phyloP scores from a whole-genome alignment of 2,888 invertebrate genomes.

The Cyaniris semiargus region DNA sequence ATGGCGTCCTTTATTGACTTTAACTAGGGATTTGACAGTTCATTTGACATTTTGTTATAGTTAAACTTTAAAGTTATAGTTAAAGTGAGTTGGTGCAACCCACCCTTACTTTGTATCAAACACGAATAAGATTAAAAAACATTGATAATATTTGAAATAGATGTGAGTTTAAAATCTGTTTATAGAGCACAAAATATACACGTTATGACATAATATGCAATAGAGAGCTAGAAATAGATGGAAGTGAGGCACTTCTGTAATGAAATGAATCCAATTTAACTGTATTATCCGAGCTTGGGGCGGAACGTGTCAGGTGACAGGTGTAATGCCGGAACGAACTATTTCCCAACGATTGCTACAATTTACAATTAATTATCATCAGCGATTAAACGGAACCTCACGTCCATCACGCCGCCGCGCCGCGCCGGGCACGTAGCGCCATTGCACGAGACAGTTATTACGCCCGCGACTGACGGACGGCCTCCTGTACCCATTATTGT shows the following conservation, averaged over 20 bases:
- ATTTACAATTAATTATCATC: slow-evolving; percentile 20
- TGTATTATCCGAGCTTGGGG: not conserved
- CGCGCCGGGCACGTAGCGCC: slow-evolving; percentile 8
- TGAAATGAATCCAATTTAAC: not conserved
- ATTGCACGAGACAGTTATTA: slow-evolving; percentile 24
- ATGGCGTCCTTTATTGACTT: no score
- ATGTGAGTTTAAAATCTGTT: not conserved
- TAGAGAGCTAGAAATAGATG: not conserved
- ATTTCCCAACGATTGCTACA: not conserved
- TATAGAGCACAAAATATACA: no score
- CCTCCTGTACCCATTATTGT: slow-evolving; percentile 13
- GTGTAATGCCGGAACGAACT: slow-evolving; percentile 14
- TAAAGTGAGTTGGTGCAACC: no score
- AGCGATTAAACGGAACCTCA: slow-evolving; percentile 24
- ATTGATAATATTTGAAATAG: not conserved
- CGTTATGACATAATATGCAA: not conserved
- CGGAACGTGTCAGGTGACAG: slow-evolving; percentile 19
- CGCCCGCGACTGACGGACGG: not conserved
- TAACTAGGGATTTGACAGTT: no score
- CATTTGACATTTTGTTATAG: no score
- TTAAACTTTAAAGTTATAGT: no score
- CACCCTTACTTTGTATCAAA: not conserved
- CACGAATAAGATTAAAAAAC: not conserved
- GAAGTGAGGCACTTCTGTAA: not conserved
- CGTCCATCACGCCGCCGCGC: not conserved